A percentile compares a stretch with the other conserved stretches of the same genome.
Conservation (phyloP, 2,888 invertebrate genomes). For the Ectobius pallidus region DNA sequence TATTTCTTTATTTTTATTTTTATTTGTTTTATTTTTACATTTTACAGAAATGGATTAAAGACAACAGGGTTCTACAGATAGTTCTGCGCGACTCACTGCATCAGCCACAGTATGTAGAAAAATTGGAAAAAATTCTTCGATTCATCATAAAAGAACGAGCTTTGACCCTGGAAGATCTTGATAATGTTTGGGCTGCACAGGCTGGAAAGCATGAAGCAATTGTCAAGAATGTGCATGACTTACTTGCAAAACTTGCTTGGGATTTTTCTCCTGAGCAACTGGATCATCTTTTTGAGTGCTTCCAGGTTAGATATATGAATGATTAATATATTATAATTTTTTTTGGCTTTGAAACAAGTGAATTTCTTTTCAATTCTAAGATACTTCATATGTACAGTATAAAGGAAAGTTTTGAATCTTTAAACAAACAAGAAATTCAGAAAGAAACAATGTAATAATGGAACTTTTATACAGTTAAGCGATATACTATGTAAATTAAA, state of each 20-base stretch:
- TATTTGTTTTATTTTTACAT: too few species aligned
- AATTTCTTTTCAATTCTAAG: too few species aligned
- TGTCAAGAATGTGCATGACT: conserved; percentile 96
- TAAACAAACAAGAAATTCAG: too few species aligned
- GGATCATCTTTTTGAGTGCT: conserved; percentile 96
- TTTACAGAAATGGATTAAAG: conserved; percentile 95
- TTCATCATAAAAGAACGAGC: conserved; percentile 95
- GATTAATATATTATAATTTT: too few species aligned
- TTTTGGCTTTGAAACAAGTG: too few species aligned
- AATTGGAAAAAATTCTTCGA: conserved; percentile 94
- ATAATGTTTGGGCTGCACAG: conserved; percentile 96
- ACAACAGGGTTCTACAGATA: conserved; percentile 93
- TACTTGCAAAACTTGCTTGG: conserved; percentile 96
- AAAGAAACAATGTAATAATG: too few species aligned
- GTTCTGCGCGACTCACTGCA: conserved; percentile 94
- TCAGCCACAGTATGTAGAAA: conserved; percentile 97
- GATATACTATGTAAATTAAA: too few species aligned
- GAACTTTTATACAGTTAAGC: too few species aligned
- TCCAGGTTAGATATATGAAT: conserved; percentile 88
- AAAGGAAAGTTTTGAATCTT: too few species aligned
- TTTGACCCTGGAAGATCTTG: conserved; percentile 87
- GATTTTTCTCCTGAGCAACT: conserved; percentile 97
- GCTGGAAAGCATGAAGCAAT: conserved; percentile 98
- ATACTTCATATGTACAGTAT: too few species aligned
- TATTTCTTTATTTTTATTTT: too few species aligned